Conservation (phyloP, 2,888 invertebrate species). For the Rapana venosa region DNA sequence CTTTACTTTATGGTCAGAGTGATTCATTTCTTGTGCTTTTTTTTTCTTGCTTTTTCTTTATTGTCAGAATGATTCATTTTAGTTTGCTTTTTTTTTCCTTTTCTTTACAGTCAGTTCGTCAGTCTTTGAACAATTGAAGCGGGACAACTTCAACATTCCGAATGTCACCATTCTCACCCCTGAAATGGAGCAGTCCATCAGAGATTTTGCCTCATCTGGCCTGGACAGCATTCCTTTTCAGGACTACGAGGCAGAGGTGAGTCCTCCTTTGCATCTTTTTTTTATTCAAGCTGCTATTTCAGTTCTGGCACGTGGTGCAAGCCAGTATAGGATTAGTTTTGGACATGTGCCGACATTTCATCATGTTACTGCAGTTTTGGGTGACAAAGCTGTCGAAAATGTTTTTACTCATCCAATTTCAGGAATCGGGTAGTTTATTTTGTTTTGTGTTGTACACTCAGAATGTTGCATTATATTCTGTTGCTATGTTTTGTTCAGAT, state of each 20-base stretch:
- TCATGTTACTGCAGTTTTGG: too few species aligned
- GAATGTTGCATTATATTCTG: too few species aligned
- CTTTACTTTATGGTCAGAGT: neutral
- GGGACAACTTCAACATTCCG: slow-evolving; percentile 38
- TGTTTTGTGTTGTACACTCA: too few species aligned
- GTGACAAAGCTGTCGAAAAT: too few species aligned
- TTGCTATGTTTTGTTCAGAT: too few species aligned
- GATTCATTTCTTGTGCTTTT: neutral
- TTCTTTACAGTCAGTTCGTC: slow-evolving; percentile 51
- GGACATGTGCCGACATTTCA: too few species aligned
- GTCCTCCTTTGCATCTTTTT: neutral
- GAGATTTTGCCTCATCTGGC: slow-evolving; percentile 55
- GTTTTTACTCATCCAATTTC: too few species aligned
- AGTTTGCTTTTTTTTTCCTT: neutral
- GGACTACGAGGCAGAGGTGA: slow-evolving; percentile 55
- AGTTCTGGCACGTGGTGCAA: too few species aligned
- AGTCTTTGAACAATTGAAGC: slow-evolving; percentile 50
- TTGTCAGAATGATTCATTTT: neutral
- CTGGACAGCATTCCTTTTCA: slow-evolving; percentile 56
- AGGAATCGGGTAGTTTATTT: too few species aligned
- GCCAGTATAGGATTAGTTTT: too few species aligned
- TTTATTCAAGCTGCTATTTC: too few species aligned
- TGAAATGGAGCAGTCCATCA: slow-evolving; percentile 52
- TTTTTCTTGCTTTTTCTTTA: neutral
- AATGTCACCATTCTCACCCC: slow-evolving; percentile 56